A percentile compares a stretch with the other conserved stretches of the same genome.
Conservation (phyloP, 2,113 vertebrate genomes). For the Montifringilla adamsi region DNA sequence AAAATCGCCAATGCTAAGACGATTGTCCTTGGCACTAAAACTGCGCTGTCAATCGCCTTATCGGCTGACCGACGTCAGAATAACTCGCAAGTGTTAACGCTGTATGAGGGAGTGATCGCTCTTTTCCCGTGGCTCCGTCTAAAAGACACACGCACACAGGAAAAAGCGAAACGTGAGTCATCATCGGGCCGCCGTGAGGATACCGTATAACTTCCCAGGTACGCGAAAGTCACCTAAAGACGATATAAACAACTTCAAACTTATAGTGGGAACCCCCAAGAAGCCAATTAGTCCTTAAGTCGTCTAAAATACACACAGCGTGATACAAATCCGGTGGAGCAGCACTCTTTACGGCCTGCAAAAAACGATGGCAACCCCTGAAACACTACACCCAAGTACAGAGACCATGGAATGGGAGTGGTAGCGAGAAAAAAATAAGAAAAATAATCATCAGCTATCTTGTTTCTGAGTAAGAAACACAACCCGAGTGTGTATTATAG, state of each 20-base stretch:
- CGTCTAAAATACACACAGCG: fast-evolving
- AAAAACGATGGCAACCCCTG: not conserved
- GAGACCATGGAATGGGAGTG: not conserved
- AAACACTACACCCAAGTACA: not conserved
- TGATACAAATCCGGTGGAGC: not conserved
- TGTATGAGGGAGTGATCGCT: fast-evolving
- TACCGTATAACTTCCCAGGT: not conserved
- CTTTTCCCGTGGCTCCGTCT: not conserved
- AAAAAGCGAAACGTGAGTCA: not conserved
- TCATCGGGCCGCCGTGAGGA: not conserved
- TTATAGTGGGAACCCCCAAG: not conserved
- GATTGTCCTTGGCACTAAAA: not conserved
- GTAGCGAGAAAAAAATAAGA: fast-evolving
- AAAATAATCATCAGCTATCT: not conserved
- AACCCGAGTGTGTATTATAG: fast-evolving
- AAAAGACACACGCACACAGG: not conserved
- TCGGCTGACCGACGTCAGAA: not conserved
- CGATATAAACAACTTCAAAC: not conserved
- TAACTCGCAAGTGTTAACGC: fast-evolving
- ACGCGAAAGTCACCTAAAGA: not conserved
- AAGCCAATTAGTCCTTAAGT: not conserved
- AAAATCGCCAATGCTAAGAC: not conserved
- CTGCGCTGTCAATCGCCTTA: not conserved
- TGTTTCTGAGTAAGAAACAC: not conserved
- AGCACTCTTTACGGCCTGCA: not conserved